Base-by-base conservation (phyloP, 2,888 invertebrate genomes). In the Coelinius sp. region DNA sequence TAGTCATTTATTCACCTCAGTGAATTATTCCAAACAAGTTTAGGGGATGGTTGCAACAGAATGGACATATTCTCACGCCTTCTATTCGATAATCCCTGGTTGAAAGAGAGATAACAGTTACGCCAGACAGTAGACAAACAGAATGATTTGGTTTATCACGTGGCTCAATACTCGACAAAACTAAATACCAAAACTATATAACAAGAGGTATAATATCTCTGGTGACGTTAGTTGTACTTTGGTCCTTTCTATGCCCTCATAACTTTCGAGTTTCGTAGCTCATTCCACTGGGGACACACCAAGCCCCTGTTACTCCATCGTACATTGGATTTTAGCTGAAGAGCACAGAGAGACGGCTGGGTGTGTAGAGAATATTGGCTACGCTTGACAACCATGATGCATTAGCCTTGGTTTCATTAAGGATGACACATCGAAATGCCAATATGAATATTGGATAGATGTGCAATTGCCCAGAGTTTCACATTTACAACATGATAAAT, bases 361-460 rank as follows among this genome's bases (percentile, higher is more conserved):
- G 46, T 49, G 46, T 25, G 20, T 10, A 49, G 49, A 52, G 38
- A 65, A 65, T 65, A 64, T 64, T 70, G 53, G 46, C 31, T 25
- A 64, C 22, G 59, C 46, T 64, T 64, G 70, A 70, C 70, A 70
- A 53, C 65, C 64, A 70, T 70, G 65, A 65, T 65, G 59, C 70
- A 70, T 70, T 70, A 70, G 46, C 41, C 41, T 31, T 20, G 25
- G 17, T 53, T 64, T 70, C 70, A 70, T 70, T 70, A 70, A 53
- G 53, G 65, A 65, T 70, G 65, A 70, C 64, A 64, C 64, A 70
- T 70, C 44, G 65, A 53, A 64, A 64, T 53, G 41, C 41, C 70
- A 38, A 70, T 64, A 70, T 25, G 35, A 62, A 56, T 56, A 53
- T 64, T 52, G 14, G 52, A 17, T 14, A 24, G 49, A 49, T 12